Conservation (phyloP, 2,888 invertebrate species). For the Xylophagus ater region DNA sequence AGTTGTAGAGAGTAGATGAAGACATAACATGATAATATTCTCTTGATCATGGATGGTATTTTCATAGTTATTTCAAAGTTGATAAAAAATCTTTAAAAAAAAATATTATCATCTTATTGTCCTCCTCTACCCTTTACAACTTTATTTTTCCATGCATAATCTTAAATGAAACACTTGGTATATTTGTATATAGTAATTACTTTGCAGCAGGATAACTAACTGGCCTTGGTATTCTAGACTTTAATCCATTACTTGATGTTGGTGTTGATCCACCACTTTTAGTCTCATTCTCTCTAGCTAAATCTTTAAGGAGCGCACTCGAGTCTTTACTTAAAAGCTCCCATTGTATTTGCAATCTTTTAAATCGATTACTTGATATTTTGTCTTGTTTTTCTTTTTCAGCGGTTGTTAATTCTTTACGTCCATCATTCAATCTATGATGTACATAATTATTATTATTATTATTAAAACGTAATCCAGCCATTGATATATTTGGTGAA, state of each 20-base stretch:
- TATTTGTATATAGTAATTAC: conserved; percentile 24
- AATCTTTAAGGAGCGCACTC: conserved; percentile 33
- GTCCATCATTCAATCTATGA: conserved; percentile 12
- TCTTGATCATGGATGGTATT: too few relatives aligned
- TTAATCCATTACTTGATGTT: conserved; percentile 31
- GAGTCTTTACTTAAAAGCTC: conserved; percentile 39
- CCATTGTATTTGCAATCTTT: conserved; percentile 40
- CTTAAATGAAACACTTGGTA: too few relatives aligned
- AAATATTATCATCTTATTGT: too few relatives aligned
- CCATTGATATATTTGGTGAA: conserved; percentile 61
- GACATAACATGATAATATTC: too few relatives aligned
- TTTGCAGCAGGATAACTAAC: conserved; percentile 40
- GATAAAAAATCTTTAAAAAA: too few relatives aligned
- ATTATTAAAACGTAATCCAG: conserved; percentile 20
- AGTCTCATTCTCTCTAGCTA: conserved; percentile 34
- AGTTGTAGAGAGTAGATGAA: too few relatives aligned
- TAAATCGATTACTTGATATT: conserved; percentile 38
- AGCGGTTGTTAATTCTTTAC: conserved; percentile 19
- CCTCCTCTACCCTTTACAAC: too few relatives aligned
- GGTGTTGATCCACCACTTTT: conserved; percentile 39
- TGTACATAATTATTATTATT: conserved; percentile 8
- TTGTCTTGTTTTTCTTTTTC: conserved; percentile 31
- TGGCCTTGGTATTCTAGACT: conserved; percentile 37
- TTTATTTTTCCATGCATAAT: too few relatives aligned
- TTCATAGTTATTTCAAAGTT: too few relatives aligned